Percentiles rank a stretch among this genome's conserved stretches.
Evolutionary conservation across 1,140 invertebrate species (phyloP).

Genomic region (Drosophila watanabei): DNA sequence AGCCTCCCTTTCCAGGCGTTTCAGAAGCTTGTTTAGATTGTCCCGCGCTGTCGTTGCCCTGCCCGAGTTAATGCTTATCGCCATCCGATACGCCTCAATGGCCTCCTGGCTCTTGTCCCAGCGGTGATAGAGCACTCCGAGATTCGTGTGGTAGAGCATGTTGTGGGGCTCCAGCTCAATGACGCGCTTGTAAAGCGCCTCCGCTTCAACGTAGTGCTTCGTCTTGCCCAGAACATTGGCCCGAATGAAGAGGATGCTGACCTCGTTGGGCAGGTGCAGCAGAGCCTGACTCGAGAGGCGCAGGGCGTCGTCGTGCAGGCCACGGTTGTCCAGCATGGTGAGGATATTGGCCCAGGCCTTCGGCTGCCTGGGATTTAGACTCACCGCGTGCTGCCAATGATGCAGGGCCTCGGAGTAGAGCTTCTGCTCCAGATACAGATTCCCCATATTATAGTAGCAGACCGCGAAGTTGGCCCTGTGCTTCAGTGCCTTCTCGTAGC

Average conservation of each 20-base stretch:
- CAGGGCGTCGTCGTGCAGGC: conserved; percentile 89
- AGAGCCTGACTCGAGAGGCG: conserved; percentile 90
- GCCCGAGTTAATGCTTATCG: conserved; percentile 83
- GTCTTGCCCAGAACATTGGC: conserved; percentile 96
- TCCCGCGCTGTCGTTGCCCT: conserved; percentile 68
- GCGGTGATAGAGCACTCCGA: conserved; percentile 96
- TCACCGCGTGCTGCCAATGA: conserved; percentile 93
- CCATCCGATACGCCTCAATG: conserved; percentile 91
- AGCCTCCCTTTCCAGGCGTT: conserved; percentile 59
- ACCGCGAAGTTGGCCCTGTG: conserved; percentile 94
- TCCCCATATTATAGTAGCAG: conserved; percentile 97
- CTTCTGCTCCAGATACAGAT: conserved; percentile 90
- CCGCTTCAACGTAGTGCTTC: conserved; percentile 91
- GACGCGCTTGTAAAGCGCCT: conserved; percentile 92
- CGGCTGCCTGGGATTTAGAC: conserved; percentile 91
- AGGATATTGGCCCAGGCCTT: conserved; percentile 97
- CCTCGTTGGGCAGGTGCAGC: conserved; percentile 89
- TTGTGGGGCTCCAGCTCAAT: conserved; percentile 90
- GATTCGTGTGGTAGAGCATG: conserved; percentile 93
- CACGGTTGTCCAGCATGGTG: conserved; percentile 94
- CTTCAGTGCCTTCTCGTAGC: conserved; percentile 92
- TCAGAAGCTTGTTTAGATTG: conserved; percentile 70
- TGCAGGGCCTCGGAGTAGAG: conserved; percentile 87
- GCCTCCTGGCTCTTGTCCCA: conserved; percentile 94
- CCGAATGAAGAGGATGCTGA: conserved; percentile 93